phyloP scores from a whole-genome alignment of 2,113 vertebrate species.

The Alexandromys fortis region DNA sequence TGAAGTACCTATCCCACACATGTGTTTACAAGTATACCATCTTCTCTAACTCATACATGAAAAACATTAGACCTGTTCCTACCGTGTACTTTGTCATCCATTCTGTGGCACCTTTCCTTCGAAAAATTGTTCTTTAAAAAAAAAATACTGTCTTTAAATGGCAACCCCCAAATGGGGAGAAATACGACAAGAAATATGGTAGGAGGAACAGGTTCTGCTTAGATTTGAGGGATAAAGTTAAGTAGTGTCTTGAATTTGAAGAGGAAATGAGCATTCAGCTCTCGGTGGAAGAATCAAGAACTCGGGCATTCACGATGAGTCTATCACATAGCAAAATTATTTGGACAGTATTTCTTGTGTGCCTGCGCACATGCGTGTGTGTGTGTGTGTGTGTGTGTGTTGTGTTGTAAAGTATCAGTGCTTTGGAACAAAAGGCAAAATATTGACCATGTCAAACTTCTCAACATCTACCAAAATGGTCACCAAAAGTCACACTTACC shows the following conservation, averaged over 20 bases:
- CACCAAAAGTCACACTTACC: not conserved
- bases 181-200: not conserved
- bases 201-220: not conserved
- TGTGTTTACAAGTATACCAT: not conserved
- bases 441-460: conserved; percentile 31
- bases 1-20: not conserved
- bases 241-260: too few relatives aligned
- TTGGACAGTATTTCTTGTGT: not conserved
- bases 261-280: not conserved
- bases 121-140: conserved; percentile 39
- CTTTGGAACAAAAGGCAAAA: conserved; percentile 35
- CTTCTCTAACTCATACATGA: not conserved
- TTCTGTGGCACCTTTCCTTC: not conserved
- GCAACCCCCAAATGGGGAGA: conserved; percentile 38
- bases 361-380: not conserved
- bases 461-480: conserved; percentile 18
- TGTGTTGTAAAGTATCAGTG: not conserved
- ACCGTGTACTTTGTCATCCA: conserved; percentile 4
- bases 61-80: not conserved
- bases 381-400: not conserved
- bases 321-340: not conserved
- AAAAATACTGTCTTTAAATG: not conserved
- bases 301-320: not conserved
- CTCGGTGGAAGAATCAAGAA: not conserved
- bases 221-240: not conserved